These are phyloP conservation scores for Pygoscelis adeliae DNA, from an alignment of 2,113 vertebrate species.

Conservation along the genomic window DNA sequence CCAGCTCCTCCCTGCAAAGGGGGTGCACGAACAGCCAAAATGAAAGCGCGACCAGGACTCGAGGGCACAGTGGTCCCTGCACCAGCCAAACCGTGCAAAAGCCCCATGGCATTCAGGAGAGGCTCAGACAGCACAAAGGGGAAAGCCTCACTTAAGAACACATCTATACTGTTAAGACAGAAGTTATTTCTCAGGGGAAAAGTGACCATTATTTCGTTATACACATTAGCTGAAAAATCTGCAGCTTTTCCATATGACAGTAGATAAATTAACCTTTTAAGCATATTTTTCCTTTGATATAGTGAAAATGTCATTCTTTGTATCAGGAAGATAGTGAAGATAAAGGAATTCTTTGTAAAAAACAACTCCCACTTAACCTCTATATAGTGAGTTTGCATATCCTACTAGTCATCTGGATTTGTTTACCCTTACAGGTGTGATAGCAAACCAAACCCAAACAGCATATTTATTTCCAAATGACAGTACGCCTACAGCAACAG, in stretches of 20 bases:
- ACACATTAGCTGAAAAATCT: background rate
- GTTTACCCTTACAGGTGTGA: slow-evolving; percentile 27
- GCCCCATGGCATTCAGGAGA: fast-evolving
- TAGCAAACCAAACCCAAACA: slow-evolving; percentile 9
- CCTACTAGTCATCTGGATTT: background rate
- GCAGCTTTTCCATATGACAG: background rate
- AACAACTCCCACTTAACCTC: background rate
- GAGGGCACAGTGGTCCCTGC: background rate
- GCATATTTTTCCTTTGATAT: background rate
- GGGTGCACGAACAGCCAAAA: background rate
- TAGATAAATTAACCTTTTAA: background rate
- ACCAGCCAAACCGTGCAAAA: fast-evolving
- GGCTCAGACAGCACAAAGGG: fast-evolving
- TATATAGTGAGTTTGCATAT: background rate
- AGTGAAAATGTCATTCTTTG: background rate
- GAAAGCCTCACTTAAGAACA: background rate
- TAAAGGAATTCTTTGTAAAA: background rate
- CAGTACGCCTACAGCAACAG: background rate
- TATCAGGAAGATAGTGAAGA: background rate
- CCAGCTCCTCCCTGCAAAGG: background rate
- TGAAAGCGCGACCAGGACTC: fast-evolving
- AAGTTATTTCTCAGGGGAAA: background rate
- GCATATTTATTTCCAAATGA: background rate
- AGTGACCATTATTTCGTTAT: background rate
- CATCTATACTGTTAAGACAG: background rate